Percentiles rank a stretch among this genome's conserved stretches.
Conservation (phyloP, 1,140 invertebrate genomes). For the Conus betulinus region DNA sequence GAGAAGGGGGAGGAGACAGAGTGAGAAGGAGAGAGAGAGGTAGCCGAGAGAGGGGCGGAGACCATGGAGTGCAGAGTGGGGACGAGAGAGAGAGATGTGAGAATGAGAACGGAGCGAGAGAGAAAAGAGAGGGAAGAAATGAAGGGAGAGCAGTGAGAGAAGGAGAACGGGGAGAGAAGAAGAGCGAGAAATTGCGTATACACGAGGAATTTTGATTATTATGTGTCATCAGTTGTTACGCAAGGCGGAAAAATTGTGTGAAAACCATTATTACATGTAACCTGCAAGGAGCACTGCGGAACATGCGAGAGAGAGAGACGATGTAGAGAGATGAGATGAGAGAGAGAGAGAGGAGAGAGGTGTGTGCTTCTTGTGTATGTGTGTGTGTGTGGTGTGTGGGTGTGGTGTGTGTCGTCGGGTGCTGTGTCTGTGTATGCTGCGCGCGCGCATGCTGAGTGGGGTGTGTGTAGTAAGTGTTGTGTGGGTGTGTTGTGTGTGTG, state of each 20-base stretch:
- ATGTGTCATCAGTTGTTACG: too few species aligned
- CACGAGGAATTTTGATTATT: too few species aligned
- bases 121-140: too few species aligned
- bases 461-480: background rate
- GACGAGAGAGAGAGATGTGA: background rate
- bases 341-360: too few species aligned
- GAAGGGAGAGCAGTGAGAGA: too few species aligned
- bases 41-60: background rate
- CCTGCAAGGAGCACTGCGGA: background rate
- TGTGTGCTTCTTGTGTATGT: background rate
- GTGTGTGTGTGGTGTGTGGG: background rate
- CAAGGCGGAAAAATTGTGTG: too few species aligned
- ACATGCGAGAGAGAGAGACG: constrained; percentile 26
- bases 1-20: constrained; percentile 7
- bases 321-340: too few species aligned
- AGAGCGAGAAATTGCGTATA: too few species aligned
- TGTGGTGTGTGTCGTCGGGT: too few species aligned
- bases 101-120: too few species aligned
- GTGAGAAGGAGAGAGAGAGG: constrained; percentile 17
- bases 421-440: background rate
- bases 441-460: background rate
- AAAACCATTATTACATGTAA: too few species aligned
- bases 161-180: too few species aligned
- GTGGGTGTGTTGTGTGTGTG: background rate
- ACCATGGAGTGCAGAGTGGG: background rate